Base-by-base conservation (phyloP, 2,797 vertebrate genomes). In the Echiichthys vipera region DNA sequence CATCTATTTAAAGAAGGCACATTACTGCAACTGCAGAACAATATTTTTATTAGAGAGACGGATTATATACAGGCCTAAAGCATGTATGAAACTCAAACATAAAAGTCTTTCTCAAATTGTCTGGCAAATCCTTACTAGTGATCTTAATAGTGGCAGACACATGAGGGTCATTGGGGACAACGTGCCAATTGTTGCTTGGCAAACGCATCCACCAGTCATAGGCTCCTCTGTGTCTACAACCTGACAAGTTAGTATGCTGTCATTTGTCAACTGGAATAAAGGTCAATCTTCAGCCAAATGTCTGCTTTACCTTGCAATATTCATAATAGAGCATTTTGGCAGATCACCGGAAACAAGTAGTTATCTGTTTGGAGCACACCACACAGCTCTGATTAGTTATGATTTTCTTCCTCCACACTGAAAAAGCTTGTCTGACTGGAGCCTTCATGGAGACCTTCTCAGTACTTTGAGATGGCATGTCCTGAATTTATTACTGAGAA, bases 401-500 rank as follows among this genome's bases (percentile, higher is more conserved):
- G 77, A 86, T 79, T 75, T 87, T 79, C 57, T 62, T 80, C 53
- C 65, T 76, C 62, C 64, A 73, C 57, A 78, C 42, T 67, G 54
- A 50, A 81, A 90, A 80, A 62, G 74, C 84, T 73, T 65, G 69
- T 88, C 77, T 87, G 78, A 89, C 85, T 87, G 79, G 49, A 92
- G 88, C 79, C 74, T 86, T 91, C 86, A 74, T 66, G 79, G 80
- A 90, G 87, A 83, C 77, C 87, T 84, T 78, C 78, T 90, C 78
- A 40, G 82, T 90, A 80, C 85, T 90, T 85, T 86, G 81, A 90
- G 87, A 91, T 80, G 85, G 85, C 90, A 91, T 85, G 89, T 90
- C 79, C 86, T 92, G 93, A 92, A 93, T 93, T 75, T 91, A 92
- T 93, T 94, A 94, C 90, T 34, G 85, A 34, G n/a, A 69, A 64